Percentiles rank a stretch among this genome's conserved stretches.
These are phyloP conservation scores for Pocillopora damicornis DNA, from an alignment of 64 coral and sea anemone species.

Conservation along the genomic window DNA sequence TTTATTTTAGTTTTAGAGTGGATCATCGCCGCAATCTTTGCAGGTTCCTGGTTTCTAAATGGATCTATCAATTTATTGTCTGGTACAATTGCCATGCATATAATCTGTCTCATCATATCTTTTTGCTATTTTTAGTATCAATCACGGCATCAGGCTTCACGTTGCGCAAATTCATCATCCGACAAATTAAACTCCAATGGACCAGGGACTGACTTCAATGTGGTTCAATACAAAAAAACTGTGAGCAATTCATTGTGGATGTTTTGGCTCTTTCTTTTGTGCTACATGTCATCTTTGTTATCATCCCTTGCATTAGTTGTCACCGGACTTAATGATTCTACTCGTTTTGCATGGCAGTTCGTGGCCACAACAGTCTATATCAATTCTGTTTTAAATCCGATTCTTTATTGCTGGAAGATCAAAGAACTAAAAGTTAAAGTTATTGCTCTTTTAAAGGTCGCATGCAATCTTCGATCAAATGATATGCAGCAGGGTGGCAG, in stretches of 20 bases:
- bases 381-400: constrained; percentile 13
- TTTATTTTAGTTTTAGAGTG: background rate
- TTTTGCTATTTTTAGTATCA: background rate
- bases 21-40: background rate
- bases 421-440: constrained; percentile 13
- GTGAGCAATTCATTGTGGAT: background rate
- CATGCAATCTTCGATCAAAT: background rate
- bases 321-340: background rate
- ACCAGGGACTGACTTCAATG: background rate
- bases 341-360: background rate
- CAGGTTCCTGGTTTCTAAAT: background rate
- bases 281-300: background rate
- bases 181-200: background rate
- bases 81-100: background rate
- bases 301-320: background rate
- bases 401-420: constrained; percentile 33
- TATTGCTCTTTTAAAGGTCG: background rate
- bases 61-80: background rate
- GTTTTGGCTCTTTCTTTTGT: background rate
- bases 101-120: background rate
- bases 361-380: background rate
- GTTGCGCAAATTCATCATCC: constrained; percentile 39
- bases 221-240: background rate
- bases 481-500: background rate
- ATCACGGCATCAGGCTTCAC: constrained; percentile 19